Conservation (phyloP, 2,113 vertebrate species). For the Phyllostomus discolor region DNA sequence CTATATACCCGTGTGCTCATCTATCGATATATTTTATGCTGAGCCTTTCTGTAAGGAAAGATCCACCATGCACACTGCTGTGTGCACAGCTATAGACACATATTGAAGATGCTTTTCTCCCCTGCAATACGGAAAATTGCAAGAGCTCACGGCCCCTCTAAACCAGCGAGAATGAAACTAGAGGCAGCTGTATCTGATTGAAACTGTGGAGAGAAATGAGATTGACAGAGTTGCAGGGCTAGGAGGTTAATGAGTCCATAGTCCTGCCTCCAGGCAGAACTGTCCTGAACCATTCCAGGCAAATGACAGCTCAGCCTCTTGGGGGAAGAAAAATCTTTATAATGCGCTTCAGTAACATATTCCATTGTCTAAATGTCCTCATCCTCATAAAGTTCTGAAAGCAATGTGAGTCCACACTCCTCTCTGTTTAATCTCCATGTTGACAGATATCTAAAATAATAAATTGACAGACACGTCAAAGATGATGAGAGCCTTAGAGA, state of each 20-base stretch:
- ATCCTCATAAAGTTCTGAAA: slow-evolving; percentile 34
- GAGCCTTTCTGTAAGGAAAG: not conserved
- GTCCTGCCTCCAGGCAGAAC: slow-evolving; percentile 67
- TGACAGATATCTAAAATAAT: slow-evolving; percentile 44
- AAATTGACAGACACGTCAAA: slow-evolving; percentile 42
- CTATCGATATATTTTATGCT: not conserved
- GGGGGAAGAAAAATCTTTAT: not conserved
- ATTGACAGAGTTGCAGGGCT: slow-evolving; percentile 56
- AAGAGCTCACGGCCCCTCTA: not conserved
- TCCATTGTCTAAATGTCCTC: slow-evolving; percentile 47
- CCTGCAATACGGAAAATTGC: slow-evolving; percentile 25
- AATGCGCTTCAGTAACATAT: slow-evolving; percentile 38
- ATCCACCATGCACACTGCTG: not conserved
- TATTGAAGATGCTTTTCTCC: not conserved
- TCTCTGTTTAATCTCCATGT: slow-evolving; percentile 38
- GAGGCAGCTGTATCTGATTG: slow-evolving; percentile 56
- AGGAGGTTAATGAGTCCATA: slow-evolving; percentile 68
- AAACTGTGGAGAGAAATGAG: slow-evolving; percentile 49
- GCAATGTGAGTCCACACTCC: not conserved
- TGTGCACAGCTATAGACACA: not conserved
- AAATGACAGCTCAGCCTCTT: slow-evolving; percentile 60
- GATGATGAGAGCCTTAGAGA: slow-evolving; percentile 5
- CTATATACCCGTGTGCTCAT: not conserved
- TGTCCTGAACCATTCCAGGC: slow-evolving; percentile 57
- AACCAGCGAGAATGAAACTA: slow-evolving; percentile 24